Percentiles rank a stretch among this genome's conserved stretches.
Evolutionary conservation across 2,888 invertebrate species (phyloP).

Genomic region (Minunthozetes semirufus): DNA sequence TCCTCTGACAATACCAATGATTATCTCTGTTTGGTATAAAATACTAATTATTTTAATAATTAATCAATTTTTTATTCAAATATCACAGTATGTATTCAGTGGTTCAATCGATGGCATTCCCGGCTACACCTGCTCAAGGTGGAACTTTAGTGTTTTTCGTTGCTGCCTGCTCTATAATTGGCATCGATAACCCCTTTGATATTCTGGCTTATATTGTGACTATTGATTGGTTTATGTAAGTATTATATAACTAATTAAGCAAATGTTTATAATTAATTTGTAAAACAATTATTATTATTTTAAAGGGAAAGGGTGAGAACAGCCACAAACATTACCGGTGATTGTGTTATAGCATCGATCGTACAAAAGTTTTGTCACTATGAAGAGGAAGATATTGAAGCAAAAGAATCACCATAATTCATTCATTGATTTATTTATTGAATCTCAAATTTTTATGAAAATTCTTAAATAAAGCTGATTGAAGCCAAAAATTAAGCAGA

Average conservation of each 20-base stretch:
- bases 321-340: slow-evolving; percentile 21
- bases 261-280: not conserved
- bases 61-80: not conserved
- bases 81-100: slow-evolving; percentile 19
- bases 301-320: slow-evolving; percentile 30
- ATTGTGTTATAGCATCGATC: slow-evolving; percentile 22
- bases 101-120: slow-evolving; percentile 29
- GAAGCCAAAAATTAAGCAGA: too few relatives aligned
- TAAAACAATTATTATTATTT: not conserved
- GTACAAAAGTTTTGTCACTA: slow-evolving; percentile 13
- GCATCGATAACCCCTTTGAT: slow-evolving; percentile 32
- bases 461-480: too few relatives aligned
- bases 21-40: slow-evolving; percentile 23
- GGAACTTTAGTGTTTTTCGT: not conserved
- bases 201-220: slow-evolving; percentile 24
- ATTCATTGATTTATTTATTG: too few relatives aligned
- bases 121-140: slow-evolving; percentile 12
- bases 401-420: too few relatives aligned
- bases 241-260: not conserved
- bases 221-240: slow-evolving; percentile 32
- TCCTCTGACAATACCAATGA: not conserved
- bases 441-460: too few relatives aligned
- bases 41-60: not conserved
- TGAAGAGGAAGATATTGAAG: too few relatives aligned
- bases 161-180: slow-evolving; percentile 4